A percentile compares a stretch with the other conserved stretches of the same genome.
These are phyloP conservation scores for Amphipyra tragopoginis DNA, from an alignment of 2,888 invertebrate genomes.

Conservation along the genomic window DNA sequence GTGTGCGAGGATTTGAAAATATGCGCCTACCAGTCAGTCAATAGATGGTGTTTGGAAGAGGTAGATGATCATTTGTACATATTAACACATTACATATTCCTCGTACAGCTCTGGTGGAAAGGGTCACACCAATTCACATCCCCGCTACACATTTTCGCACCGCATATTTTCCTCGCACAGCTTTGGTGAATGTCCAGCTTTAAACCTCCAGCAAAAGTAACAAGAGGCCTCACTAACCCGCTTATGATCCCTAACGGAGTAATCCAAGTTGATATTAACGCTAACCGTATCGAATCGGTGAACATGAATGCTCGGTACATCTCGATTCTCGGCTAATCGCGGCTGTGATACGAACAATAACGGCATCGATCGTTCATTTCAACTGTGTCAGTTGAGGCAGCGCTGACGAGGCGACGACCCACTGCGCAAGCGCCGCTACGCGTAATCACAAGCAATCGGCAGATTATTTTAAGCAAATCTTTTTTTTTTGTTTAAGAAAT, in stretches of 20 bases:
- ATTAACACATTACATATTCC: too few relatives aligned
- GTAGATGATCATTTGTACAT: too few relatives aligned
- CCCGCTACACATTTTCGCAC: too few relatives aligned
- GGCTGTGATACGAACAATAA: conserved; percentile 73
- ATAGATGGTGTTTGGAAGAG: too few relatives aligned
- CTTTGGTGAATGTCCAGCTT: too few relatives aligned
- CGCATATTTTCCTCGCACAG: too few relatives aligned
- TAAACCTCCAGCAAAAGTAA: neutral
- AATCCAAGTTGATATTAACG: conserved; percentile 29
- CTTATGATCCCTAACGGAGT: conserved; percentile 26
- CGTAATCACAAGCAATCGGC: conserved; percentile 5
- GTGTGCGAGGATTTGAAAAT: too few relatives aligned
- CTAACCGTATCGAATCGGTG: conserved; percentile 35
- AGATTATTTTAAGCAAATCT: conserved; percentile 13
- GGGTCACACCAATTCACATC: too few relatives aligned
- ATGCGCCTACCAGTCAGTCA: too few relatives aligned
- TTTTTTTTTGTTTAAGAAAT: conserved; percentile 17
- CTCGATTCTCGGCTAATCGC: conserved; percentile 66
- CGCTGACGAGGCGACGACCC: conserved; percentile 32
- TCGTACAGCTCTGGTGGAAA: too few relatives aligned
- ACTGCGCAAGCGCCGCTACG: conserved; percentile 43
- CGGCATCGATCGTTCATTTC: conserved; percentile 77
- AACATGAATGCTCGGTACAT: conserved; percentile 39
- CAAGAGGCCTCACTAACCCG: conserved; percentile 1
- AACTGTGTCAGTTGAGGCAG: conserved; percentile 68